Evolutionary conservation across 1,140 invertebrate genomes (phyloP).

Genomic region (Heterodera carotae): DNA sequence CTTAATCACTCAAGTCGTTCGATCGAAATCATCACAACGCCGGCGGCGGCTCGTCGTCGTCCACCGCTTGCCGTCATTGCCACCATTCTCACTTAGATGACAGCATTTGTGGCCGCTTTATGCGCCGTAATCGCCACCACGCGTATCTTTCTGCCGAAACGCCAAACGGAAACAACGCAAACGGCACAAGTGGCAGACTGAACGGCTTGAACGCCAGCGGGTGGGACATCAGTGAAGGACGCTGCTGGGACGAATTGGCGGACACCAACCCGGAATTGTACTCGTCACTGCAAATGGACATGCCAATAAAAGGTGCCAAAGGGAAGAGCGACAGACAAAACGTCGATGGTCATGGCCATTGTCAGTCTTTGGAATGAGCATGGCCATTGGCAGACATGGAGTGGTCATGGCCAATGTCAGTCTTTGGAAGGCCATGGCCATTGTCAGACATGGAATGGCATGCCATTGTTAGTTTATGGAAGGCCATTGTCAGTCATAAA

Average conservation of each 20-base stretch:
- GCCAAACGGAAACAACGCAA: neutral
- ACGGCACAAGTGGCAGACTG: constrained; percentile 87
- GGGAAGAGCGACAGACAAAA: neutral
- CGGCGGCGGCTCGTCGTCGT: neutral
- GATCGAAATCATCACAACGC: constrained; percentile 21
- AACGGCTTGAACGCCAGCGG: constrained; percentile 81
- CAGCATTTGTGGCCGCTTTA: constrained; percentile 23
- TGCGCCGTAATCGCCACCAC: constrained; percentile 12
- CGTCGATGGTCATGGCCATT: too few relatives aligned
- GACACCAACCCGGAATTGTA: constrained; percentile 89
- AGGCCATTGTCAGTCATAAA: too few relatives aligned
- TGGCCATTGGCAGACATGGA: too few relatives aligned
- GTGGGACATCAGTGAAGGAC: constrained; percentile 54
- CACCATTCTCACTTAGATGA: constrained; percentile 28
- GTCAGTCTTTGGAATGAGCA: too few relatives aligned
- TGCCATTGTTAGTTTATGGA: too few relatives aligned
- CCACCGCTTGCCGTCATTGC: constrained; percentile 11
- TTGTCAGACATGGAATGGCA: too few relatives aligned
- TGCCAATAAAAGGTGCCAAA: constrained; percentile 77
- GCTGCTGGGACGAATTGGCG: constrained; percentile 98
- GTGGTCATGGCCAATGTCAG: too few relatives aligned
- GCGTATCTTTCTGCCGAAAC: constrained; percentile 72
- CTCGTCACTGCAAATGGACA: constrained; percentile 77
- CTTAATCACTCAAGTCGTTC: constrained; percentile 34
- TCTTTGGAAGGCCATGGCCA: too few relatives aligned